These are phyloP conservation scores for Diarsia dahlii DNA, from an alignment of 2,888 invertebrate species.

Conservation along the genomic window DNA sequence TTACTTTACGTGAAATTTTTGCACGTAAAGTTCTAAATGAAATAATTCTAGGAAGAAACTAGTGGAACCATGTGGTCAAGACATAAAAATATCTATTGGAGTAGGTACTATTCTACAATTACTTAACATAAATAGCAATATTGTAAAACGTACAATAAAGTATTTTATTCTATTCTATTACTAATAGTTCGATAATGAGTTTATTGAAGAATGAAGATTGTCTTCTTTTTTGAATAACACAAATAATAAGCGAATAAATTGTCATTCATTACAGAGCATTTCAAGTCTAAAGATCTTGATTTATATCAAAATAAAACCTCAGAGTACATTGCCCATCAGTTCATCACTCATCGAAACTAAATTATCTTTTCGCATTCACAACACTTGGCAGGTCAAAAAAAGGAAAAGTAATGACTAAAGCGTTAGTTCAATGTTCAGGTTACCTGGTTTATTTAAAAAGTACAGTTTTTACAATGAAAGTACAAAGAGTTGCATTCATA, in stretches of 20 bases:
- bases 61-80: background rate
- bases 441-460: slow-evolving; percentile 23
- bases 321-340: background rate
- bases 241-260: slow-evolving; percentile 1
- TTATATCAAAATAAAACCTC: background rate
- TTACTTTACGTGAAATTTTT: background rate
- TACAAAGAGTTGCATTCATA: background rate
- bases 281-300: background rate
- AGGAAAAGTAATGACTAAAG: slow-evolving; percentile 20
- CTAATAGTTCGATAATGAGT: background rate
- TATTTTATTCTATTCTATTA: too few species aligned
- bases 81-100: background rate
- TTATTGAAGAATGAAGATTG: background rate
- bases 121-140: too few species aligned
- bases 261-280: background rate
- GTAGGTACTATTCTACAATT: background rate
- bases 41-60: background rate
- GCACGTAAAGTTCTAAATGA: background rate
- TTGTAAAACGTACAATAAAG: too few species aligned
- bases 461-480: slow-evolving; percentile 9
- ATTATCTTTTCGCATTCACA: slow-evolving; percentile 20
- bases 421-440: slow-evolving; percentile 32
- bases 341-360: slow-evolving; percentile 26
- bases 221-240: background rate
- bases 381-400: slow-evolving; percentile 21